phyloP scores from a whole-genome alignment of 2,113 vertebrate species.

The Eonycteris spelaea region DNA sequence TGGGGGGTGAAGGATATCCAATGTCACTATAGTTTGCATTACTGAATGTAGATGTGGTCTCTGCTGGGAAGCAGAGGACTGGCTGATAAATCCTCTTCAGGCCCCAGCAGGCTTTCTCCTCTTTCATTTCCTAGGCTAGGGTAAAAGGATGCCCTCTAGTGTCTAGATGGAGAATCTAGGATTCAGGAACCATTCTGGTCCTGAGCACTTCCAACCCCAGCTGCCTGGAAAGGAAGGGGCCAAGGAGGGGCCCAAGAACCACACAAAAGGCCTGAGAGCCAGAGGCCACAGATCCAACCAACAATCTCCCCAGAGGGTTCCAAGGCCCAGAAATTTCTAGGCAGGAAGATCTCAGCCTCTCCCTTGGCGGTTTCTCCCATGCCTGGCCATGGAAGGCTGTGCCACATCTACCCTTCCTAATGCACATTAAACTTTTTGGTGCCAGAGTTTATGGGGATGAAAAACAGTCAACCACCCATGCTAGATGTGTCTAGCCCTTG shows the following conservation, averaged over 20 bases:
- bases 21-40: background rate
- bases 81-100: background rate
- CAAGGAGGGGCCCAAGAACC: background rate
- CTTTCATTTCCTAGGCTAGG: background rate
- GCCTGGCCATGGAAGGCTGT: background rate
- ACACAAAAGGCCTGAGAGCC: background rate
- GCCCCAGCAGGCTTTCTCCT: background rate
- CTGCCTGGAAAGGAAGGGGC: background rate
- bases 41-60: background rate
- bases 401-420: background rate
- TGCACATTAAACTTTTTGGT: background rate
- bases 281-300: background rate
- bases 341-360: background rate
- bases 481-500: background rate
- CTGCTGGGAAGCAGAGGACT: background rate
- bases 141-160: slow-evolving; percentile 69
- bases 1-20: background rate
- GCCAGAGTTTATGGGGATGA: background rate
- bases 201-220: background rate
- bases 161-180: slow-evolving; percentile 36
- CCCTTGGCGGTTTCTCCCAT: background rate
- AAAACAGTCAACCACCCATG: background rate
- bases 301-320: background rate
- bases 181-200: slow-evolving; percentile 18
- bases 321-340: background rate